Base-by-base conservation (phyloP, 2,888 invertebrate genomes). In the Myopa testacea region DNA sequence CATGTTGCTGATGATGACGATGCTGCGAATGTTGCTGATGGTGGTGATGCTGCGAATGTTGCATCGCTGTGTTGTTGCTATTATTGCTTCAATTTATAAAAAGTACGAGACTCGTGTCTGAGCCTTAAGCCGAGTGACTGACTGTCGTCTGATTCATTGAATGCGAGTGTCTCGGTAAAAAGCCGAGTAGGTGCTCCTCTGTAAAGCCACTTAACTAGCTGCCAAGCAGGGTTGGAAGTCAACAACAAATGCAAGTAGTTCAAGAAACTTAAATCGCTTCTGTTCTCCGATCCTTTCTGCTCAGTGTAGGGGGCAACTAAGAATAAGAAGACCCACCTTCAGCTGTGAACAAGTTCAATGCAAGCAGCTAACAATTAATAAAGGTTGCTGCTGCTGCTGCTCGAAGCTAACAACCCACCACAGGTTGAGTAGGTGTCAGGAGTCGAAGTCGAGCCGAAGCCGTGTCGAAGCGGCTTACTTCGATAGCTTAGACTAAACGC, bases 361-460 rank as follows among this genome's bases (percentile, higher is more conserved):
- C 71, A 37, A 38, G 4, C 34, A 38, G 26, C 40, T 8, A 60
- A 71, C 60, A 37, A 60, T 71, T 71, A 71, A 71, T 60, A 70
- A 70, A 14, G 19, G 55, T 14, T 55, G 19, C 12, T 55, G 60
- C 55, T 16, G n/a, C 55, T 55, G 12, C 12, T 55, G 10, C n/a
- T n/a, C 5, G 55, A 55, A 55, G 55, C 55, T 55, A 6, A 55
- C 4, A 67, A n/a, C 26, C 52, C 50, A n/a, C 52, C 50, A n/a
- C 38, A 45, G n/a, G 26, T 26, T 26, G 34, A 45, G 12, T 10
- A 40, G 69, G 34, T 45, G 45, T 69, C 50, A 50, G 69, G 50
- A 50, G 19, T 69, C 40, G 26, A 69, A 19, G 55, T 16, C 19
- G 12, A 69, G 34, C 19, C n/a, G 26, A n/a, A 69, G 55, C 55